Conservation (phyloP, 1,140 invertebrate species). For the Aleiodes sp. region DNA sequence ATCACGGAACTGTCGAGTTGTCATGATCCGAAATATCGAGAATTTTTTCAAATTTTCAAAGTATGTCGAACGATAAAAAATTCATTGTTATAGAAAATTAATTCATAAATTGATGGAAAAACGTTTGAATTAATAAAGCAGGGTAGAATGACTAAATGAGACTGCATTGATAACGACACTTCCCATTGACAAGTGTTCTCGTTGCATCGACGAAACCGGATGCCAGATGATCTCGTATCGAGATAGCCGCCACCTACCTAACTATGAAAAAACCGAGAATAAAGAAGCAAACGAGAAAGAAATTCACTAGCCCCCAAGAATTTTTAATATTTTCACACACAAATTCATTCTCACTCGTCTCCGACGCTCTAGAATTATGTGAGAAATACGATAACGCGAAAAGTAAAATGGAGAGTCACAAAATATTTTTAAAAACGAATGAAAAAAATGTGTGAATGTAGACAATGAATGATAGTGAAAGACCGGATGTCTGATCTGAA, state of each 20-base stretch:
- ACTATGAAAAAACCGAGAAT: background rate
- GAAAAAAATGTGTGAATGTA: background rate
- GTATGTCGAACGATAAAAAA: too few species aligned
- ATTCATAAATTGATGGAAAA: slow-evolving; percentile 5
- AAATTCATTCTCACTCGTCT: background rate
- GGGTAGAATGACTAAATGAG: slow-evolving; percentile 1
- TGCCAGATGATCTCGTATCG: slow-evolving; percentile 28
- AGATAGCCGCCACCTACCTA: slow-evolving; percentile 29
- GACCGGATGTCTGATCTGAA: background rate
- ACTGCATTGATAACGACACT: slow-evolving; percentile 29
- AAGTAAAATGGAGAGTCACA: background rate
- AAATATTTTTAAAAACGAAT: background rate
- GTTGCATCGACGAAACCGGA: slow-evolving; percentile 35
- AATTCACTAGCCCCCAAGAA: background rate
- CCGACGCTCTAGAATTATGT: too few species aligned
- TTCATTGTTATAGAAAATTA: background rate
- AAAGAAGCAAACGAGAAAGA: background rate
- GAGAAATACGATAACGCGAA: background rate
- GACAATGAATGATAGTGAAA: background rate
- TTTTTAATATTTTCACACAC: slow-evolving; percentile 21
- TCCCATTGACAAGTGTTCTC: slow-evolving; percentile 37
- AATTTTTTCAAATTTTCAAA: too few species aligned
- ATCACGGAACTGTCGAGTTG: too few species aligned
- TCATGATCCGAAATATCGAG: too few species aligned
- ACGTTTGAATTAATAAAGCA: slow-evolving; percentile 16